Percentiles rank a stretch among this genome's conserved stretches.
phyloP scores from a whole-genome alignment of 1,140 invertebrate species.

The Bombus soroeensis region DNA sequence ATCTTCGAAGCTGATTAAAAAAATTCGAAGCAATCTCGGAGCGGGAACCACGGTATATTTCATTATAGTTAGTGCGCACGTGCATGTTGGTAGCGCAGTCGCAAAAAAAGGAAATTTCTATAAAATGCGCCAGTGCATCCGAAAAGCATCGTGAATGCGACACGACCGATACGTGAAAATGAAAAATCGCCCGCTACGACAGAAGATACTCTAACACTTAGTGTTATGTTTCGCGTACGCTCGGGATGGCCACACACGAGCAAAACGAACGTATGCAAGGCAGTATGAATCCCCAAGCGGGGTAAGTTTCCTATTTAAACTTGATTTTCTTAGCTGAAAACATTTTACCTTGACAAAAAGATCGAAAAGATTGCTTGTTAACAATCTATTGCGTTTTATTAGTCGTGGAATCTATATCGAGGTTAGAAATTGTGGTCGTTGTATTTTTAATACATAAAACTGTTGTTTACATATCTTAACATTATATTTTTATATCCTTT shows the following conservation, averaged over 20 bases:
- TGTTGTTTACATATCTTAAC: background rate
- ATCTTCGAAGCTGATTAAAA: background rate
- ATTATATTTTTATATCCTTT: background rate
- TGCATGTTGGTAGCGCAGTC: background rate
- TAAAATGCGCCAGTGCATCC: constrained; percentile 17
- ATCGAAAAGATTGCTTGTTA: background rate
- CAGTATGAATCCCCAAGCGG: constrained; percentile 25
- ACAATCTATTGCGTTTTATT: background rate
- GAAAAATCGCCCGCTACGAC: constrained; percentile 12
- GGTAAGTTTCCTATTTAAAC: constrained; percentile 39
- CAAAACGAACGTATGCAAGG: constrained; percentile 24
- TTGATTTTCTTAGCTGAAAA: background rate
- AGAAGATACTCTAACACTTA: background rate
- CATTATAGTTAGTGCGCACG: background rate
- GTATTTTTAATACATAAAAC: background rate
- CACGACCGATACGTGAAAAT: constrained; percentile 11
- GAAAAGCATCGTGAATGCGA: background rate
- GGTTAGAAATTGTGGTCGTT: constrained; percentile 16
- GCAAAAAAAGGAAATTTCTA: background rate
- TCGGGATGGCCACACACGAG: background rate
- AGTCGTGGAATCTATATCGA: background rate
- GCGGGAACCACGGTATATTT: background rate
- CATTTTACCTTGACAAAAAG: background rate
- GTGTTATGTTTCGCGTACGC: constrained; percentile 31
- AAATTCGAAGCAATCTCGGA: background rate